These are phyloP conservation scores for Calliscelio sp. DNA, from an alignment of 2,888 invertebrate species.

Conservation along the genomic window DNA sequence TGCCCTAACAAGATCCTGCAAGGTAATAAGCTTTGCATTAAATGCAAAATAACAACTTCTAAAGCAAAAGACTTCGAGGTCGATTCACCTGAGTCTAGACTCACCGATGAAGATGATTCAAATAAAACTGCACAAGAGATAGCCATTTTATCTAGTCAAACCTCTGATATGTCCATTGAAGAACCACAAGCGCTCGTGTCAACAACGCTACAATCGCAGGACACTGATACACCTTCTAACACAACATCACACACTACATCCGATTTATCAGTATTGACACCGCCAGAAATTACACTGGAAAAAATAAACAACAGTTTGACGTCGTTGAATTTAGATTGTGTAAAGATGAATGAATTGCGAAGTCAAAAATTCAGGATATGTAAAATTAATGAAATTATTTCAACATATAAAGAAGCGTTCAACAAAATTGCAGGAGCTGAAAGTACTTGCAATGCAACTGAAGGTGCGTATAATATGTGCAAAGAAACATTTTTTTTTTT, in stretches of 20 bases:
- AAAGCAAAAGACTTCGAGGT: constrained; percentile 11
- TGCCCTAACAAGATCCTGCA: constrained; percentile 16
- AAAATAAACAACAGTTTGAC: constrained; percentile 30
- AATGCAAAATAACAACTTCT: constrained; percentile 21
- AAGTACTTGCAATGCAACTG: no score
- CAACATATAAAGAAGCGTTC: constrained; percentile 38
- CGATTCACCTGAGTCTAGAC: constrained; percentile 23
- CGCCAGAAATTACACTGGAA: constrained; percentile 32
- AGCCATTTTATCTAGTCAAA: constrained; percentile 35
- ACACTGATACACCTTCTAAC: constrained; percentile 6
- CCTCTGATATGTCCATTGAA: constrained; percentile 23
- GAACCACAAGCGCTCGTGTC: constrained; percentile 23
- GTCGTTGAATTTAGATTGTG: constrained; percentile 20
- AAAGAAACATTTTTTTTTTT: background rate
- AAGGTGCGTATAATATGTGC: no score
- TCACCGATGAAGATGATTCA: constrained; percentile 8
- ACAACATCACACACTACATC: constrained; percentile 20
- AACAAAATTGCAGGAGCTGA: constrained; percentile 34
- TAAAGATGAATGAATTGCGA: constrained; percentile 23
- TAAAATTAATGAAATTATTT: constrained; percentile 45
- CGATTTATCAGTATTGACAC: constrained; percentile 30
- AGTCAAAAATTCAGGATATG: constrained; percentile 17
- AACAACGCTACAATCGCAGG: constrained; percentile 19
- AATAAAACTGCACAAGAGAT: constrained; percentile 16
- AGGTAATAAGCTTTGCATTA: constrained; percentile 38